Conservation (phyloP, 2,888 invertebrate genomes). For the Drosophila kambysellisi region DNA sequence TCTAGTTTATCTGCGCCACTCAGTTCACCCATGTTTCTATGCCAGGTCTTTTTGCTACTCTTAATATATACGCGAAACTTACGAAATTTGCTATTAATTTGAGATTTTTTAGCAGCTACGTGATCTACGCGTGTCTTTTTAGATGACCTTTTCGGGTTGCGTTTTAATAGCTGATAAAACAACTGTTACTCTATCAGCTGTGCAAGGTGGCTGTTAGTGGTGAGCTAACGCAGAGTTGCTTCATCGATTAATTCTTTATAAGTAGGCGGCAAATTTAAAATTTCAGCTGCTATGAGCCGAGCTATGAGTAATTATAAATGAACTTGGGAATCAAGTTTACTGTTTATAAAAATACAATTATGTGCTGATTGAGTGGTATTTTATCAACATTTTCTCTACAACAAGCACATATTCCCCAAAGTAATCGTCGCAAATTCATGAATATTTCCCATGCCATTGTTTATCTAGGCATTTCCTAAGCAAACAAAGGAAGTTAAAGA, state of each 20-base stretch:
- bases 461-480: constrained; percentile 20
- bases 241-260: background rate
- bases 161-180: constrained; percentile 25
- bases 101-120: constrained; percentile 16
- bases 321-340: background rate
- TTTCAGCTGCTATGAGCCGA: too few species aligned
- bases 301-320: background rate
- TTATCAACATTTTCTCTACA: background rate
- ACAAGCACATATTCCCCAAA: background rate
- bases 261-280: constrained; percentile 48
- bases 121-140: constrained; percentile 22
- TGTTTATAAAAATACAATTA: background rate
- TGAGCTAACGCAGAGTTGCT: constrained; percentile 33
- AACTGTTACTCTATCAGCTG: constrained; percentile 39
- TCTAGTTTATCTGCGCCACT: constrained; percentile 85
- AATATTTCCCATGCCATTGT: constrained; percentile 12
- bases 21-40: constrained; percentile 49
- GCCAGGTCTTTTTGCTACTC: background rate
- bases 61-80: constrained; percentile 6
- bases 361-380: background rate
- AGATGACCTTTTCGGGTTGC: constrained; percentile 25
- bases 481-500: constrained; percentile 26
- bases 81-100: constrained; percentile 5
- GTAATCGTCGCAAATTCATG: background rate
- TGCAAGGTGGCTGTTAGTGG: constrained; percentile 35